Percentiles rank a stretch among this genome's conserved stretches.
These are phyloP conservation scores for Perognathus longimembris DNA, from an alignment of 2,113 vertebrate species.

Conservation along the genomic window DNA sequence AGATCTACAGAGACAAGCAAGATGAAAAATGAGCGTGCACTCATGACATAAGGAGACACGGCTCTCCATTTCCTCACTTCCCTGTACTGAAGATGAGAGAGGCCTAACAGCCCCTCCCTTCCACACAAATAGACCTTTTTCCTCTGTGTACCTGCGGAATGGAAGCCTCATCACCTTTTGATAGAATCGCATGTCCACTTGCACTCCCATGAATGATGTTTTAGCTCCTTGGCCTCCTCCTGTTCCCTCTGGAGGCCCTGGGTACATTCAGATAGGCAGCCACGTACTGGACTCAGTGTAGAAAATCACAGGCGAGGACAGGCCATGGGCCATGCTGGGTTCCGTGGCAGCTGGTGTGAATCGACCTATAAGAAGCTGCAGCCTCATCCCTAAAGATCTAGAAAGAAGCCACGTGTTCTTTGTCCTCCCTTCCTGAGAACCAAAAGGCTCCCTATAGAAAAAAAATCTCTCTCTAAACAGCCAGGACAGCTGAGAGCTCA, in stretches of 20 bases:
- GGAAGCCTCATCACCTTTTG: neutral
- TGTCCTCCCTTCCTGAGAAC: neutral
- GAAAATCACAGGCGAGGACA: conserved; percentile 40
- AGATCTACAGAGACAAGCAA: conserved; percentile 53
- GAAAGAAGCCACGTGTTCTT: neutral
- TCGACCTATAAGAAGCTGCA: rapidly evolving
- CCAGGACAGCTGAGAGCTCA: too few relatives aligned
- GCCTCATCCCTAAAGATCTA: neutral
- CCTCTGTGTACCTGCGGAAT: neutral
- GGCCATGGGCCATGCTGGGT: neutral
- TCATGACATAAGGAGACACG: neutral
- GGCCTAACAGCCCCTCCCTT: neutral
- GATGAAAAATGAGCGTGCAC: conserved; percentile 75
- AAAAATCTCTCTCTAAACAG: neutral
- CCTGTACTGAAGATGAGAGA: neutral
- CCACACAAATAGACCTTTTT: neutral
- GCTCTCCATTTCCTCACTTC: neutral
- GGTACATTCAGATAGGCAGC: neutral
- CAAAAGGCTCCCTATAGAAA: neutral
- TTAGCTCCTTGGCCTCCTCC: neutral
- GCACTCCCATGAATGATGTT: neutral
- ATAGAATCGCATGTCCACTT: neutral
- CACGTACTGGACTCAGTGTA: neutral
- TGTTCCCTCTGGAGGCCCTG: rapidly evolving
- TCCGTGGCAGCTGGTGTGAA: neutral